These are phyloP conservation scores for Scomberomorus guttatus DNA, from an alignment of 2,797 vertebrate species.

Conservation along the genomic window DNA sequence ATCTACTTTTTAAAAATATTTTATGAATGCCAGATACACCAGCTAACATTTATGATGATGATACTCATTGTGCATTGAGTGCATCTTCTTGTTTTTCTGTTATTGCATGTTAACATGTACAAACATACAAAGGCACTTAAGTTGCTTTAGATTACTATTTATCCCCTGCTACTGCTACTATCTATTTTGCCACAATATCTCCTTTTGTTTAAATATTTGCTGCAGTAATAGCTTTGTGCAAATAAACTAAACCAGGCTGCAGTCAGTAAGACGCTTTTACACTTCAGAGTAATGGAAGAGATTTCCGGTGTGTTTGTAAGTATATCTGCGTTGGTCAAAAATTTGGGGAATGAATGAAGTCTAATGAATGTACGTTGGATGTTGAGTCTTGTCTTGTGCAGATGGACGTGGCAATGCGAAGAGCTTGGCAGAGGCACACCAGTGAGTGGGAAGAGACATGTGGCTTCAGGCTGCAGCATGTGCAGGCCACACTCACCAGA, in stretches of 20 bases:
- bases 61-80: not conserved
- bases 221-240: not conserved
- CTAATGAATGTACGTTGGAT: conserved; percentile 21
- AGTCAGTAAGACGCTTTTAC: not conserved
- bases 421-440: conserved; percentile 50
- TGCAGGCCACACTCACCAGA: conserved; percentile 58
- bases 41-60: not conserved
- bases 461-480: conserved; percentile 64
- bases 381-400: conserved; percentile 43
- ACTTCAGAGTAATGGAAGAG: not conserved
- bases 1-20: not conserved
- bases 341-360: conserved; percentile 13
- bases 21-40: not conserved
- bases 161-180: too few species aligned
- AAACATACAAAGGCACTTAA: not conserved
- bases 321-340: not conserved
- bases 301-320: not conserved
- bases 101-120: not conserved
- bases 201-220: not conserved
- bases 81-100: not conserved
- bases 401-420: conserved; percentile 58
- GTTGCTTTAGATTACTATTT: not conserved
- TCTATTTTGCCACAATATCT: not conserved
- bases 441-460: conserved; percentile 63
- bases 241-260: not conserved